phyloP scores from a whole-genome alignment of 2,888 invertebrate genomes.

The Tyria jacobaeae region DNA sequence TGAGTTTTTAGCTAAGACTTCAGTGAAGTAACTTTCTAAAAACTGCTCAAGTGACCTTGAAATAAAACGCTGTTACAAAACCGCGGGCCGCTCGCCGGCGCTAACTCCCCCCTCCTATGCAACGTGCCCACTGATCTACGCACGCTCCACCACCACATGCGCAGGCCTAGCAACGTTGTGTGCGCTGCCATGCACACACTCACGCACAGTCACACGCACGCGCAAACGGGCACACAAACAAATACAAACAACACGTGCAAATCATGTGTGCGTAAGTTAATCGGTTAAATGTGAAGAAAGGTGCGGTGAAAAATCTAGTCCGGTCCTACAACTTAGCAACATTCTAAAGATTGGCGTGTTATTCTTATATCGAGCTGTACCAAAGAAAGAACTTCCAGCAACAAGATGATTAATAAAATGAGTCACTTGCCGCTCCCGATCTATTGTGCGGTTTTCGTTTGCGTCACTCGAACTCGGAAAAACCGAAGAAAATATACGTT shows the following conservation, averaged over 20 bases:
- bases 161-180: conserved; percentile 54
- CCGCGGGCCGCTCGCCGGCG: conserved; percentile 80
- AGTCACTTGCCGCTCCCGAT: conserved; percentile 52
- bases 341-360: conserved; percentile 47
- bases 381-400: conserved; percentile 34
- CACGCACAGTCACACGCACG: conserved; percentile 57
- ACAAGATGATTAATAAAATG: conserved; percentile 53
- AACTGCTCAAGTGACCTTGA: conserved; percentile 86
- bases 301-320: conserved; percentile 77
- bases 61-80: conserved; percentile 86
- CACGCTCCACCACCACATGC: conserved; percentile 69
- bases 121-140: conserved; percentile 68
- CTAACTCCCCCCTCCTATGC: conserved; percentile 71
- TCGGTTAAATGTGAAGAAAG: conserved; percentile 69
- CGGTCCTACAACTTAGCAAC: conserved; percentile 61
- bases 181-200: conserved; percentile 60
- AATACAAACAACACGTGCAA: conserved; percentile 50
- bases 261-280: conserved; percentile 50
- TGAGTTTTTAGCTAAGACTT: conserved; percentile 72
- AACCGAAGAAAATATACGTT: conserved; percentile 55
- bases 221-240: conserved; percentile 55
- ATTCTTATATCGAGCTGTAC: conserved; percentile 41
- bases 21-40: conserved; percentile 86
- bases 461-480: conserved; percentile 54
- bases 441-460: conserved; percentile 47